A percentile compares a stretch with the other conserved stretches of the same genome.
Conservation (phyloP, 1,140 invertebrate genomes). For the Megathymus violae region DNA sequence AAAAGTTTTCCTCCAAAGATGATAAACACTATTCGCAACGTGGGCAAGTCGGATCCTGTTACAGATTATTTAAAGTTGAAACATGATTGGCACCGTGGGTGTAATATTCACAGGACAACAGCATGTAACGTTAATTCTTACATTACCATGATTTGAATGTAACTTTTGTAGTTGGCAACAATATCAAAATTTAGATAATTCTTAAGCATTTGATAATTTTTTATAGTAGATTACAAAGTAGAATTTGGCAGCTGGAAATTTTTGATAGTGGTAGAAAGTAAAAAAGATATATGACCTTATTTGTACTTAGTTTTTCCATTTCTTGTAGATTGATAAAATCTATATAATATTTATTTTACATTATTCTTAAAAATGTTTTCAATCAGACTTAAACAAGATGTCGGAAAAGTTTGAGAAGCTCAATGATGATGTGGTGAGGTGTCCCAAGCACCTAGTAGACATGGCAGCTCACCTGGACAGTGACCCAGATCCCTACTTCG, state of each 20-base stretch:
- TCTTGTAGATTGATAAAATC: too few relatives aligned
- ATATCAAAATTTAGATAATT: too few relatives aligned
- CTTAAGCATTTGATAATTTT: too few relatives aligned
- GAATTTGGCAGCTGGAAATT: too few relatives aligned
- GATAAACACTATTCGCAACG: slow-evolving; percentile 53
- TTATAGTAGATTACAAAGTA: too few relatives aligned
- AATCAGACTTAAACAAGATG: slow-evolving; percentile 37
- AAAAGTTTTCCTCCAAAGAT: slow-evolving; percentile 67
- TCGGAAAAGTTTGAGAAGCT: slow-evolving; percentile 50
- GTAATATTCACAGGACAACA: slow-evolving; percentile 36
- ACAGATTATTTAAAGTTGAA: slow-evolving; percentile 56
- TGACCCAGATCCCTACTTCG: slow-evolving; percentile 67
- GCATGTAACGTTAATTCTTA: slow-evolving; percentile 48
- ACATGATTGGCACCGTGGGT: slow-evolving; percentile 52
- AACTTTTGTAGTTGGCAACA: too few relatives aligned
- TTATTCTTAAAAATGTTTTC: too few relatives aligned
- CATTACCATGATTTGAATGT: too few relatives aligned
- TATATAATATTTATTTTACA: too few relatives aligned
- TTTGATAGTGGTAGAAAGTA: too few relatives aligned
- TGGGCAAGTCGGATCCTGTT: slow-evolving; percentile 60
- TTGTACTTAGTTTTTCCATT: too few relatives aligned
- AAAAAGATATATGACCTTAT: too few relatives aligned
- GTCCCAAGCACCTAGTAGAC: slow-evolving; percentile 62
- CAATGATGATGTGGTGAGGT: slow-evolving; percentile 65
- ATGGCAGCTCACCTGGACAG: slow-evolving; percentile 62